phyloP scores from a whole-genome alignment of 2,888 invertebrate genomes.

The Helicoverpa assulta region DNA sequence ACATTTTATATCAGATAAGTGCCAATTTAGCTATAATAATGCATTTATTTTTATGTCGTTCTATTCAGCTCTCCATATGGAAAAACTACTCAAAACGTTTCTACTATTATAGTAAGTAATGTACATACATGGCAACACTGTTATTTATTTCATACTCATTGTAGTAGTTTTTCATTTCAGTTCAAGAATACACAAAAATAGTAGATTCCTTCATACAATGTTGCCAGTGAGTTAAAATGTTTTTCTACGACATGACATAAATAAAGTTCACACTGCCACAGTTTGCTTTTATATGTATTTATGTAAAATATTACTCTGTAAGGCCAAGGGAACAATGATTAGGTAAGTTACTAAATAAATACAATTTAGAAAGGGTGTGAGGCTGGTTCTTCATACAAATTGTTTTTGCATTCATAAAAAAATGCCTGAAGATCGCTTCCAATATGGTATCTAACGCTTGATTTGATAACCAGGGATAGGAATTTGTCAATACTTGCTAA shows the following conservation, averaged over 20 bases:
- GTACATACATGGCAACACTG: conserved; percentile 18
- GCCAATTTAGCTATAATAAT: conserved; percentile 68
- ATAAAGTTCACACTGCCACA: conserved; percentile 72
- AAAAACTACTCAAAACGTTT: conserved; percentile 17
- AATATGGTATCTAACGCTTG: too few species aligned
- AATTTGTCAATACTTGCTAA: too few species aligned
- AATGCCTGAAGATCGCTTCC: not conserved
- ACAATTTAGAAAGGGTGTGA: conserved; percentile 38
- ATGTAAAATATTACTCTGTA: conserved; percentile 57
- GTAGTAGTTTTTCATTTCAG: not conserved
- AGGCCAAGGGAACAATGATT: conserved; percentile 79
- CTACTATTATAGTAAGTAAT: conserved; percentile 16
- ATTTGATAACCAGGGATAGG: too few species aligned
- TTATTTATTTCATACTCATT: not conserved
- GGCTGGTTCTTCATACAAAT: conserved; percentile 27
- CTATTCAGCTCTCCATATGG: conserved; percentile 24
- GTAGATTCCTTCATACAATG: conserved; percentile 12
- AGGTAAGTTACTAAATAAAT: conserved; percentile 48
- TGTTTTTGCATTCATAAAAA: not conserved
- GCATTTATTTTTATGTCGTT: conserved; percentile 67
- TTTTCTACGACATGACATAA: conserved; percentile 40
- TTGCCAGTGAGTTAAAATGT: conserved; percentile 29
- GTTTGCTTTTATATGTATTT: conserved; percentile 65
- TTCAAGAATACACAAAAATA: not conserved
- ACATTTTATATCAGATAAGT: conserved; percentile 47